Base-by-base conservation (phyloP, 2,888 invertebrate genomes). In the Brachycybe producta region DNA sequence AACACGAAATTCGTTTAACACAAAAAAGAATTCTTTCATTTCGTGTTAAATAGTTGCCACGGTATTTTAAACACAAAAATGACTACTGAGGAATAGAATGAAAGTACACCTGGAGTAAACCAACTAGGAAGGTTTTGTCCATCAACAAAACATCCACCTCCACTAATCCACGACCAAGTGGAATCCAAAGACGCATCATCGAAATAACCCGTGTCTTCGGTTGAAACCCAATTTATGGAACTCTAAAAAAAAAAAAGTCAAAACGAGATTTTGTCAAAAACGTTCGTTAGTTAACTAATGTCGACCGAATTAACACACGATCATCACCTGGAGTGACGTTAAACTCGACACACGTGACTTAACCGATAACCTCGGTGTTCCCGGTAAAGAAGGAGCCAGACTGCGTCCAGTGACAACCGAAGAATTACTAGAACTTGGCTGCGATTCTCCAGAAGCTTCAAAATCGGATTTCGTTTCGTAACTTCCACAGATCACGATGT, bases 101-200 rank as follows among this genome's bases (percentile, higher is more conserved):
- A n/a, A n/a, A n/a, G 24, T 8, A 32, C 47, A 57, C 50, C 50
- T 27, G 47, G 35, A 24, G 32, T 55, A 57, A 62, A 78, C 82
- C 88, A 88, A 67, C 84, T 82, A 1, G 87, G 86, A 53, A 79
- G 71, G 65, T 80, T 77, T 44, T 72, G 68, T n/a, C 76, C 71
- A 64, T 86, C 84, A 32, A 87, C 68, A 23, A 74, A 73, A 61
- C 85, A 84, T 41, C 86, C 86, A 5, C 87, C 85, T 48, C 81
- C 82, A 60, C 81, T 77, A 36, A 84, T 80, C 73, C 81, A 82
- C 41, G 77, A 75, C 88, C 88, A 88, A 54, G 51, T 15, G 17
- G 42, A 35, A 28, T 53, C 52, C 5, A 30, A 21, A 39, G 49
- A 15, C 3, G n/a, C 8, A 17, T 50, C 48, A 21, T 53, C 47